These are phyloP conservation scores for Gopherus evgoodei DNA, from an alignment of 2,113 vertebrate species.

Conservation along the genomic window DNA sequence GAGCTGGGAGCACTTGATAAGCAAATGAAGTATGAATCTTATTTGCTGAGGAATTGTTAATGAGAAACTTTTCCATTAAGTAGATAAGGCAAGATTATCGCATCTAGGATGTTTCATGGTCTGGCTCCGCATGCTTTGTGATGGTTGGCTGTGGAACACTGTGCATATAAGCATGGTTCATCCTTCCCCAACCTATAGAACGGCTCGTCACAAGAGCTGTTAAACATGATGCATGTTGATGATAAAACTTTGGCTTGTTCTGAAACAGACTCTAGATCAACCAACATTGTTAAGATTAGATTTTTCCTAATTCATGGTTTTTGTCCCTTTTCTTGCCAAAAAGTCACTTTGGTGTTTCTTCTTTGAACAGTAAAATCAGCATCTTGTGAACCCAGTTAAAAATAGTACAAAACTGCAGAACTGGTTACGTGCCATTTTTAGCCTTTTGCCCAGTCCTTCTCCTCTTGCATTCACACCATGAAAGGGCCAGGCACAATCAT, in stretches of 20 bases:
- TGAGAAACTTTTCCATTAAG: not conserved
- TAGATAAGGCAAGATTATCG: not conserved
- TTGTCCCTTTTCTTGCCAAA: not conserved
- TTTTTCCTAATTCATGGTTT: not conserved
- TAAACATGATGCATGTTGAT: not conserved
- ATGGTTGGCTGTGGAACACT: not conserved
- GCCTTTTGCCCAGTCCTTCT: not conserved
- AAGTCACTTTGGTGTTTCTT: not conserved
- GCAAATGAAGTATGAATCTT: not conserved
- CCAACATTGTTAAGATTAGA: not conserved
- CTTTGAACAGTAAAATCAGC: slow-evolving; percentile 9
- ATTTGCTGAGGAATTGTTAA: not conserved
- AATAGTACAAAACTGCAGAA: not conserved
- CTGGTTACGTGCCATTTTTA: not conserved
- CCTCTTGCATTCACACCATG: not conserved
- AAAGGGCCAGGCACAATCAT: not conserved
- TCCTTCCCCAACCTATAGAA: not conserved
- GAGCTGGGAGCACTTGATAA: not conserved
- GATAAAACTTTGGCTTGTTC: not conserved
- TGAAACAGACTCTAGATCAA: not conserved
- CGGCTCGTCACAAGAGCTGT: not conserved
- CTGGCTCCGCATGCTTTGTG: too few species aligned
- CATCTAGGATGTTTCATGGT: not conserved
- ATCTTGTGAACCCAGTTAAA: not conserved
- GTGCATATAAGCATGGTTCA: not conserved